phyloP scores from a whole-genome alignment of 2,113 vertebrate genomes.

The Paramormyrops kingsleyae region DNA sequence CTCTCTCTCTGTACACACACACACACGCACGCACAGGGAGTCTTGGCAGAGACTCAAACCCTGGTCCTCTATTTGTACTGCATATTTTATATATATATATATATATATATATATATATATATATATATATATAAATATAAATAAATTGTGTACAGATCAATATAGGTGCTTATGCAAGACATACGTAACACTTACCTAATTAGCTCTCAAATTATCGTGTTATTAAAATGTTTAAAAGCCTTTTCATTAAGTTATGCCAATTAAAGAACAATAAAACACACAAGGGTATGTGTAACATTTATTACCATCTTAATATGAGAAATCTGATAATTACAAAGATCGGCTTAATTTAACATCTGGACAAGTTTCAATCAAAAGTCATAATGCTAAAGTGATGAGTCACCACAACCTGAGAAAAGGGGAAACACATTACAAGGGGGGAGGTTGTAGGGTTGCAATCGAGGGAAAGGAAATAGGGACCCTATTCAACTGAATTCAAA shows the following conservation, averaged over 20 bases:
- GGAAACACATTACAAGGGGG: neutral
- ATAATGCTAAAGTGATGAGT: constrained; percentile 61
- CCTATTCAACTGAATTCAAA: neutral
- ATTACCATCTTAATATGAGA: constrained; percentile 73
- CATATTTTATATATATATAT: no score
- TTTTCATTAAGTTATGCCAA: neutral
- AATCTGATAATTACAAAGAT: constrained; percentile 78
- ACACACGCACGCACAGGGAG: no score
- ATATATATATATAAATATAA: no score
- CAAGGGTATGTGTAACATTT: constrained; percentile 59
- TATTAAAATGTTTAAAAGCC: neutral
- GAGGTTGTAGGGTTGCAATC: neutral
- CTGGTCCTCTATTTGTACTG: no score
- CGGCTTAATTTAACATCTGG: constrained; percentile 65
- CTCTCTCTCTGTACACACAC: no score
- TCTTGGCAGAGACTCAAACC: no score
- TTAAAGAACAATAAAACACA: neutral
- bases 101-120: no score
- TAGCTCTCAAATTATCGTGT: neutral
- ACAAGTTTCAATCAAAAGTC: constrained; percentile 65
- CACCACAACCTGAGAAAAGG: constrained; percentile 51
- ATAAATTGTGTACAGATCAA: neutral
- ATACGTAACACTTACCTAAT: neutral
- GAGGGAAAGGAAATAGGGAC: neutral
- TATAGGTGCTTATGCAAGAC: neutral